Evolutionary conservation across 2,888 invertebrate species (phyloP), one percentile per base, ranked within the genome.

Genomic region (Notocelia uddmanniana): DNA sequence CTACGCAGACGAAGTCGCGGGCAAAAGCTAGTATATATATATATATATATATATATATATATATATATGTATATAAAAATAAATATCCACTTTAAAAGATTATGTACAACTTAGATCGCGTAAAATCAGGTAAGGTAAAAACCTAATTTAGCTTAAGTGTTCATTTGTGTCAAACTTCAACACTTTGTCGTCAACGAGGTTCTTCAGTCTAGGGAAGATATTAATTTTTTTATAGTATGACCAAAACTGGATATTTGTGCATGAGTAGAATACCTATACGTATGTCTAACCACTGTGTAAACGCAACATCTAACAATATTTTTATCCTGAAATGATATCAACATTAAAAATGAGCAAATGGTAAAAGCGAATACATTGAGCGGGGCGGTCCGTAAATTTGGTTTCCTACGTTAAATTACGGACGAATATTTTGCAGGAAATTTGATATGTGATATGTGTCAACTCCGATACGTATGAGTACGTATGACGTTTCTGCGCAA

Each of bases 401-500:
- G 58, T 58, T 58, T 37, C 58, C 58, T 37, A 57, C 58, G 37
- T 58, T 58, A 37, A 37, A 37, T 58, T 58, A 21, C 37, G 58
- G 37, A 58, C 58, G 34, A 58, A 58, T 37, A 57, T 57, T 57
- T 57, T 34, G 58, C 58, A 58, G 58, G 58, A 58, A 58, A 58
- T 58, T 58, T 37, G 34, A 58, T 58, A 58, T 19, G 58, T 58
- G 58, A 58, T 48, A 62, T 62, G 60, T 62, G 60, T 48, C 41
- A 58, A 37, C 37, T 58, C 58, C 21, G 19, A 21, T 58, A 37
- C 13, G 13, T 45, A 15, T 8, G 13, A 11, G 19, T 45, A 15
- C 6, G 19, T 58, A 37, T 37, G 19, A 34, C 34, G 58, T 21
- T 37, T 58, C 31, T 13, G 19, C 34, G 34, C 10, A 58, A 37